Percentiles rank a stretch among this genome's conserved stretches.
Evolutionary conservation across 2,888 invertebrate species (phyloP).

Genomic region (Agrochola macilenta): DNA sequence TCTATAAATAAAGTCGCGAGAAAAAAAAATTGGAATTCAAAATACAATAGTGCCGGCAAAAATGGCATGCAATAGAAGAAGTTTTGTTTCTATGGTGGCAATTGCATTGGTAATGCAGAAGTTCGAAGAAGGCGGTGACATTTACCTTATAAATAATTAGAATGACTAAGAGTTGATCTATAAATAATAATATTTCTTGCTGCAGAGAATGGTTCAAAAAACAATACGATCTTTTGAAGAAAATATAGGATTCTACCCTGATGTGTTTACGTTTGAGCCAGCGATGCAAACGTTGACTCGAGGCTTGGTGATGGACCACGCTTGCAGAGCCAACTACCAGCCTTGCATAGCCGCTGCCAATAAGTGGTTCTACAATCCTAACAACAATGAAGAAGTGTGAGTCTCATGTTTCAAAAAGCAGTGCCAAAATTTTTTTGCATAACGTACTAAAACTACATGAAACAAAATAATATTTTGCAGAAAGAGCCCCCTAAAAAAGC

Average conservation of each 20-base stretch:
- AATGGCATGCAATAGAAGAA: too few relatives aligned
- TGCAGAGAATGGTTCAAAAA: slow-evolving; percentile 82
- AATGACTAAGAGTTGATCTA: neutral
- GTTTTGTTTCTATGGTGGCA: neutral
- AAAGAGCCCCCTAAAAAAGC: neutral
- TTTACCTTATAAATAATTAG: neutral
- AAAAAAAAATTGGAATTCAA: too few relatives aligned
- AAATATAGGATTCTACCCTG: slow-evolving; percentile 80
- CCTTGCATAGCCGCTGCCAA: slow-evolving; percentile 84
- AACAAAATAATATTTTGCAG: neutral
- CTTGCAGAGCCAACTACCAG: slow-evolving; percentile 80
- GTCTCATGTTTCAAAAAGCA: slow-evolving; percentile 44
- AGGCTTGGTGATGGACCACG: slow-evolving; percentile 87
- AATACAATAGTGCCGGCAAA: too few relatives aligned
- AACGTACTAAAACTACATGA: neutral
- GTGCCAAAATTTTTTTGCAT: neutral
- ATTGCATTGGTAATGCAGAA: neutral
- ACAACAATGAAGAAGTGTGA: slow-evolving; percentile 78
- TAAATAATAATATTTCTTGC: neutral
- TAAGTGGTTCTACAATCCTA: slow-evolving; percentile 83
- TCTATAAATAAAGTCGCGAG: too few relatives aligned
- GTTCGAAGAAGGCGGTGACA: too few relatives aligned
- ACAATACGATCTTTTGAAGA: slow-evolving; percentile 76
- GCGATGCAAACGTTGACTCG: slow-evolving; percentile 81
- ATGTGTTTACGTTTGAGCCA: slow-evolving; percentile 73